A percentile compares a stretch with the other conserved stretches of the same genome.
phyloP scores from a whole-genome alignment of 2,888 invertebrate genomes.

The Ochlodes sylvanus region DNA sequence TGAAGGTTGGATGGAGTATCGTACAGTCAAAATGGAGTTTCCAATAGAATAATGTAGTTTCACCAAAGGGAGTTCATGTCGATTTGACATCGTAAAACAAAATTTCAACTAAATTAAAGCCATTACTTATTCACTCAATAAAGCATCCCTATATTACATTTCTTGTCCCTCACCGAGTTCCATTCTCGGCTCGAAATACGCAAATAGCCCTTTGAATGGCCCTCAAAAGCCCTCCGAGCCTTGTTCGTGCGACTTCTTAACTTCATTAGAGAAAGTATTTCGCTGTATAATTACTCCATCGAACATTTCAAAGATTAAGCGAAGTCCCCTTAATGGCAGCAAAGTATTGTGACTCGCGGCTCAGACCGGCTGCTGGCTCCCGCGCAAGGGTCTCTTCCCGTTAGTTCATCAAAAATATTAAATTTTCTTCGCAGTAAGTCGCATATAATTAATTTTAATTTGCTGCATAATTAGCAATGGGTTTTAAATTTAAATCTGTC shows the following conservation, averaged over 20 bases:
- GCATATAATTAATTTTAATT: background rate
- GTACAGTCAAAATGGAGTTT: background rate
- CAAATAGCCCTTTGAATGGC: conserved; percentile 33
- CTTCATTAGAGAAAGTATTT: conserved; percentile 69
- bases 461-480: no score
- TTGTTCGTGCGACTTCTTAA: conserved; percentile 65
- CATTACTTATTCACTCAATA: conserved; percentile 33
- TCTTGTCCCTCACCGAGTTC: conserved; percentile 22
- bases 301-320: conserved; percentile 59
- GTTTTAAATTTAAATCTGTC: no score
- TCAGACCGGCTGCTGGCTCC: background rate
- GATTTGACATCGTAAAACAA: conserved; percentile 7
- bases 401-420: background rate
- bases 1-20: no score
- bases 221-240: conserved; percentile 28
- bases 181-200: conserved; percentile 19
- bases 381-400: background rate
- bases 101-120: conserved; percentile 22
- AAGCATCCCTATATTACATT: conserved; percentile 20
- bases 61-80: background rate
- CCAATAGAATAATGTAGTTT: background rate
- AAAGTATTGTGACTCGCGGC: conserved; percentile 29
- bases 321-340: conserved; percentile 43
- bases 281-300: conserved; percentile 40
- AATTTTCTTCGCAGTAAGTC: background rate